phyloP scores from a whole-genome alignment of 2,797 vertebrate species.

The Mionectes olivaceus region DNA sequence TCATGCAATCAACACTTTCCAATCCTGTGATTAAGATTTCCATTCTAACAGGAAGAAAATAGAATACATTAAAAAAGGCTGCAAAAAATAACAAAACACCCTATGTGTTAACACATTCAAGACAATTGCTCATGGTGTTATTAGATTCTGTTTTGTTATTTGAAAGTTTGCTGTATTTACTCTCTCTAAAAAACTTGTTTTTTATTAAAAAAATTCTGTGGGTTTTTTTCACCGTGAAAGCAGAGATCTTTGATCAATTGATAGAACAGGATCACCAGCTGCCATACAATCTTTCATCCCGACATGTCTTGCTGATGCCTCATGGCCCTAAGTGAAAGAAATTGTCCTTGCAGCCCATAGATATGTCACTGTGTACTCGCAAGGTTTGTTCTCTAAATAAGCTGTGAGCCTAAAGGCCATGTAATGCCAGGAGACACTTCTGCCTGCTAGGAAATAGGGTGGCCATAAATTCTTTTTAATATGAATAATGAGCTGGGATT shows the following conservation, averaged over 20 bases:
- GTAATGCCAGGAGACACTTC: rapidly evolving
- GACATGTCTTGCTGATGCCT: background rate
- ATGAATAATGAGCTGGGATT: background rate
- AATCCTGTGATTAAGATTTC: constrained; percentile 12
- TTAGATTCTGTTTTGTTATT: background rate
- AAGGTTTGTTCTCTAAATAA: background rate
- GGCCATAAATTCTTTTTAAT: background rate
- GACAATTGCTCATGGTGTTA: background rate
- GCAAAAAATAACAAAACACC: background rate
- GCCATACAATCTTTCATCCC: background rate
- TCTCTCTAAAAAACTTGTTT: background rate
- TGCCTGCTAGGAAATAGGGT: background rate
- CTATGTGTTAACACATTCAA: background rate
- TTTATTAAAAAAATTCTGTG: background rate
- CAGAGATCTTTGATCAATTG: background rate
- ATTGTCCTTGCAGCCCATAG: background rate
- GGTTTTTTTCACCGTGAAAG: background rate
- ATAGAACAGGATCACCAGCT: background rate
- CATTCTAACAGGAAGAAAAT: constrained; percentile 14
- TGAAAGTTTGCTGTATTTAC: background rate
- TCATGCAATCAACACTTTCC: background rate
- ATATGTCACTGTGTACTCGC: background rate
- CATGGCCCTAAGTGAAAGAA: background rate
- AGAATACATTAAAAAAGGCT: background rate
- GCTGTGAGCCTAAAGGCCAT: rapidly evolving